Evolutionary conservation across 1,140 invertebrate genomes (phyloP), one percentile per base, ranked within the genome.

Genomic region (Macrobrachium rosenbergii): DNA sequence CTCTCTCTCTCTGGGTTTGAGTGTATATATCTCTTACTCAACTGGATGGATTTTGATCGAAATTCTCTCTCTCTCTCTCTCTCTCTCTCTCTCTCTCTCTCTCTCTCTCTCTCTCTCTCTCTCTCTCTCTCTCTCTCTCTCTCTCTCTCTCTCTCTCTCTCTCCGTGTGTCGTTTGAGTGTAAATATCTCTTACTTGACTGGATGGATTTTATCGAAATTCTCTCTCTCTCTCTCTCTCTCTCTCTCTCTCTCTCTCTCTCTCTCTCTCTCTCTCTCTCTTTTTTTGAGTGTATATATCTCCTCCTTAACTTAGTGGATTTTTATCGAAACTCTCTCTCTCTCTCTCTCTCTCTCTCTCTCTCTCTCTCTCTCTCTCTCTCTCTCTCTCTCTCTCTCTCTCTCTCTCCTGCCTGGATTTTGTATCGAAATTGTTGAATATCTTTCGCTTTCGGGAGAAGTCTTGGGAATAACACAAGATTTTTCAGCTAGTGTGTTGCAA

Each of bases 51-150:
- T 37, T 37, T 37, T 37, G 1, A 37, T 37, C 28, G 28, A 37
- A 37, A 37, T 37, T 7, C 64, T 67, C 76, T 59, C 52, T 78
- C 58, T 78, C n/a, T 59, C 28, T 78, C 76, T 78, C n/a, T 59
- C 76, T 78, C 45, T 78, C 28, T 59, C 58, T 78, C 76, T 59
- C n/a, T 59, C 76, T 60, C 52, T 59, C 52, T 78, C n/a, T 58
- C 72, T 75, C 72, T 12, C 58, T 78, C 76, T 59, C n/a, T 59
- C 76, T 60, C 52, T 59, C 52, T 78, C n/a, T 58, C 72, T 75
- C 72, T 7, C 64, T 67, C 76, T 59, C 52, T 78, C 58, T 78
- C n/a, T 59, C 28, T 78, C 76, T 78, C n/a, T 59, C 76, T 78
- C 45, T 78, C 28, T 59, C 58, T 78, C 76, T 59, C n/a, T 59